Percentiles rank a stretch among this genome's conserved stretches.
Conservation (phyloP, 2,113 vertebrate species). For the Pyxicephalus adspersus region DNA sequence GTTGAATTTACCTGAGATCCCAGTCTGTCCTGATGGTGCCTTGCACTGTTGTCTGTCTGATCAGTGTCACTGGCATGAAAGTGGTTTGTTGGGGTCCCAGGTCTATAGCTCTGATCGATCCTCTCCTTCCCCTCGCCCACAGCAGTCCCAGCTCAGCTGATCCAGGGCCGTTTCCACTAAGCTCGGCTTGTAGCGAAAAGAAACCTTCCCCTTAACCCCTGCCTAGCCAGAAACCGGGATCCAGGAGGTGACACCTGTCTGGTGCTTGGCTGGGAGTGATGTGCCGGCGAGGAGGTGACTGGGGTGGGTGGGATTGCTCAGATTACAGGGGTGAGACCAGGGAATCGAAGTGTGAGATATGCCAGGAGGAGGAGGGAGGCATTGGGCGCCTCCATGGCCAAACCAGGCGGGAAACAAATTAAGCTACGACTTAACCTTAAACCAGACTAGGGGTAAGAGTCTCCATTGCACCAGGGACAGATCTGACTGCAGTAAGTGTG, state of each 20-base stretch:
- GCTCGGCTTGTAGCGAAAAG: not conserved
- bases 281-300: constrained; percentile 59
- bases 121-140: constrained; percentile 12
- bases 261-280: constrained; percentile 6
- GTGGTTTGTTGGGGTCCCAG: constrained; percentile 12
- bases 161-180: not conserved
- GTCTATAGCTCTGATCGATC: not conserved
- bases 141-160: not conserved
- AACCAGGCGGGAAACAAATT: constrained; percentile 10
- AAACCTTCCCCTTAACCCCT: constrained; percentile 29
- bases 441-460: too few relatives aligned
- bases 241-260: constrained; percentile 61
- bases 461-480: too few relatives aligned
- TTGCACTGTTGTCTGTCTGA: constrained; percentile 41
- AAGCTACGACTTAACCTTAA: too few relatives aligned
- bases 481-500: too few relatives aligned
- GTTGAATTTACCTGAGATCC: constrained; percentile 34
- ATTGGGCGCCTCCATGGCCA: constrained; percentile 1
- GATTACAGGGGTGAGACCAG: constrained; percentile 9
- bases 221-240: not conserved
- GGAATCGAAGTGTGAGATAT: constrained; percentile 37
- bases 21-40: constrained; percentile 43
- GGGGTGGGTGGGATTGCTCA: constrained; percentile 43
- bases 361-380: constrained; percentile 16
- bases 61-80: constrained; percentile 39